Percentiles rank a stretch among this genome's conserved stretches.
Conservation (phyloP, 2,888 invertebrate genomes). For the Pseudococcus viburni region DNA sequence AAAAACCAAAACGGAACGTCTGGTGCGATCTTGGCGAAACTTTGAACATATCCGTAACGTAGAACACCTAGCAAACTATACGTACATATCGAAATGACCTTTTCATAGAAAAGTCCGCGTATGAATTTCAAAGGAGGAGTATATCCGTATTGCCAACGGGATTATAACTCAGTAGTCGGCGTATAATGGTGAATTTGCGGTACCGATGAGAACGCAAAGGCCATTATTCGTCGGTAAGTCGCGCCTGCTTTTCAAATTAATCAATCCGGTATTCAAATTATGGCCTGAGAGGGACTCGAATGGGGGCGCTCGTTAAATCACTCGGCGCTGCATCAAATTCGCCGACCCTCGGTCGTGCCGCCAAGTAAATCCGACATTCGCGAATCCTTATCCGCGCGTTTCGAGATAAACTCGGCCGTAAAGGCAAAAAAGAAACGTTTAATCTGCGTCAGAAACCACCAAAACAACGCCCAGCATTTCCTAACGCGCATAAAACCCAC, state of each 20-base stretch:
- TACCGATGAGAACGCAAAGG: background rate
- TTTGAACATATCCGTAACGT: too few species aligned
- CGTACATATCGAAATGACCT: background rate
- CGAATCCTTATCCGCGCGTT: background rate
- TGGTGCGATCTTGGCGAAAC: background rate
- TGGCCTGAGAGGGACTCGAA: constrained; percentile 25
- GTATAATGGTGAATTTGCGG: background rate
- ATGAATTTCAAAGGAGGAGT: background rate
- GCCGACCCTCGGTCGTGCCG: background rate
- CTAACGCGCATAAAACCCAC: constrained; percentile 18
- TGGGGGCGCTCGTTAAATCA: background rate
- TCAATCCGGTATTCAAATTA: constrained; percentile 28
- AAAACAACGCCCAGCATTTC: constrained; percentile 25
- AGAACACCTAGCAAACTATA: background rate
- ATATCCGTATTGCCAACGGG: background rate
- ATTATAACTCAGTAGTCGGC: background rate
- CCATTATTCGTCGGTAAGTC: background rate
- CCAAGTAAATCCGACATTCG: background rate
- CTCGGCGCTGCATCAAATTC: background rate
- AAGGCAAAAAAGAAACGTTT: constrained; percentile 37
- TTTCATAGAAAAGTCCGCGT: background rate
- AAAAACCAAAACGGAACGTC: background rate
- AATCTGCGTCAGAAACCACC: constrained; percentile 40
- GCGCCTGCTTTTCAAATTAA: background rate
- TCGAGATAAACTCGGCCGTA: background rate